Conservation (phyloP, 2,113 vertebrate genomes). For the Semnornis frantzii region DNA sequence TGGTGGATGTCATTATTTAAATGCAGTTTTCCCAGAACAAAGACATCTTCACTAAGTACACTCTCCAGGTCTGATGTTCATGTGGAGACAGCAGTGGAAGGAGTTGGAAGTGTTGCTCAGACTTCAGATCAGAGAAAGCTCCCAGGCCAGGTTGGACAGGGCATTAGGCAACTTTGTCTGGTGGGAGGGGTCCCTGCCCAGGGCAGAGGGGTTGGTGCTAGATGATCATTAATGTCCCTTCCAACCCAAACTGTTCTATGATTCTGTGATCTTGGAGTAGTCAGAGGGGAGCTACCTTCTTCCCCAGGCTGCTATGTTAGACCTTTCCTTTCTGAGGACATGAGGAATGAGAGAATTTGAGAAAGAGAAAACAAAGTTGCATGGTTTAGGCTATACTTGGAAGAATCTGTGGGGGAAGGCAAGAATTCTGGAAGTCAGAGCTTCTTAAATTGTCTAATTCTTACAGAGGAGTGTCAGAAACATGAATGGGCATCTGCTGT, state of each 20-base stretch:
- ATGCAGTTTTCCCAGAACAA: neutral
- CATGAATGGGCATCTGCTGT: fast-evolving
- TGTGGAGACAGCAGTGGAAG: neutral
- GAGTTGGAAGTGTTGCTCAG: neutral
- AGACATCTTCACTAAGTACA: neutral
- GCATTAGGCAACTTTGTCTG: too few relatives aligned
- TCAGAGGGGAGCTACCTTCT: neutral
- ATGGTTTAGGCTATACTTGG: neutral
- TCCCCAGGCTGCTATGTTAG: neutral
- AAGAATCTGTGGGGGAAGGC: neutral
- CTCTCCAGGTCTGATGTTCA: neutral
- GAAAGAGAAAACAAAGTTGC: neutral
- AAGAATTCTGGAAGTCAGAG: neutral
- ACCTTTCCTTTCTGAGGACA: neutral
- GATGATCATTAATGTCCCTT: too few relatives aligned
- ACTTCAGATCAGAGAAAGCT: neutral
- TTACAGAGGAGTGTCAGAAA: neutral
- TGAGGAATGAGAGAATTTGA: neutral
- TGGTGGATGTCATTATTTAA: neutral
- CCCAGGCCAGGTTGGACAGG: neutral
- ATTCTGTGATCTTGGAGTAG: neutral
- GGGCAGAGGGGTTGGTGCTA: too few relatives aligned
- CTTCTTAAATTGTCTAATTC: neutral
- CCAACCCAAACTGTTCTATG: too few relatives aligned
- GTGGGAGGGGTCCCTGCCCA: too few relatives aligned